Evolutionary conservation across 1,140 invertebrate genomes (phyloP).

Genomic region (Thaumatotibia leucotreta): DNA sequence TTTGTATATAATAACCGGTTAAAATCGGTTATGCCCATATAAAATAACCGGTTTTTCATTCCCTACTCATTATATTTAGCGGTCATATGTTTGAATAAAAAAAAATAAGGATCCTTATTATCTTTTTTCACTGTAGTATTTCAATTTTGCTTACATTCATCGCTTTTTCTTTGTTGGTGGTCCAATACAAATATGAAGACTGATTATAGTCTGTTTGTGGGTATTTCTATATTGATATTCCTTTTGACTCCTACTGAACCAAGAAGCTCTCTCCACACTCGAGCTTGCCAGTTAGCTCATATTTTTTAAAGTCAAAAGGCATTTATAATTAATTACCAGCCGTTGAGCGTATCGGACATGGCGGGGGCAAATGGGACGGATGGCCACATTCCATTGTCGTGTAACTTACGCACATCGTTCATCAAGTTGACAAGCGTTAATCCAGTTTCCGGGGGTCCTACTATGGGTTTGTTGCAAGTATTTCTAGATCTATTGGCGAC

Average conservation of each 20-base stretch:
- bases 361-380: constrained; percentile 53
- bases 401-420: constrained; percentile 72
- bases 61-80: no score
- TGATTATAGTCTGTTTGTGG: no score
- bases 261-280: not conserved
- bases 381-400: constrained; percentile 70
- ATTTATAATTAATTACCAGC: constrained; percentile 65
- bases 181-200: no score
- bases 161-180: no score
- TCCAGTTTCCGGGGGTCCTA: constrained; percentile 65
- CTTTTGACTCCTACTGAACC: not conserved
- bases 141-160: no score
- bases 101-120: no score
- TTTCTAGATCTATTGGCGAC: no score
- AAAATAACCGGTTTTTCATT: no score
- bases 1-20: no score
- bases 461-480: constrained; percentile 27
- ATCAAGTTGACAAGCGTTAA: constrained; percentile 75
- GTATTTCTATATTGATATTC: not conserved
- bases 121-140: no score
- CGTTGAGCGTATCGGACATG: constrained; percentile 51
- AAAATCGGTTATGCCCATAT: no score
- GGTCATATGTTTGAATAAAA: no score
- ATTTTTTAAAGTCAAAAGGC: constrained; percentile 39
- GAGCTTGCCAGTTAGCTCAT: not conserved